These are phyloP conservation scores for Paraescarpia echinospica DNA, from an alignment of 1,140 invertebrate genomes.

Conservation along the genomic window DNA sequence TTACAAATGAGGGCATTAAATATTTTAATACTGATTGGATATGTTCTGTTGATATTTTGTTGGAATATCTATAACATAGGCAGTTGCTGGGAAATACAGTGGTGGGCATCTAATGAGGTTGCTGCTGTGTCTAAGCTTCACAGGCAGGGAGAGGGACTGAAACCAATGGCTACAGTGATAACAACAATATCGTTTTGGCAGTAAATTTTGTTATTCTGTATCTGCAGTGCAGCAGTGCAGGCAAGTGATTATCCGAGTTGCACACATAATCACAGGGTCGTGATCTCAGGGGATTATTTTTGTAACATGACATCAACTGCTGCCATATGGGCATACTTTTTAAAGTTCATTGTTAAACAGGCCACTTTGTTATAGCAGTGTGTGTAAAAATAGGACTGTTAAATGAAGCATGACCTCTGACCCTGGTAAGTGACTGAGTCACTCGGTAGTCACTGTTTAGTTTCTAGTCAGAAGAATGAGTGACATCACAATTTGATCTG, in stretches of 20 bases:
- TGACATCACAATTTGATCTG: not conserved
- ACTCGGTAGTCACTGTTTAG: not conserved
- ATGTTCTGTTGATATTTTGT: not conserved
- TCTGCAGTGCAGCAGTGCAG: not conserved
- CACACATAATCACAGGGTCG: not conserved
- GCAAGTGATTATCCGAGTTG: not conserved
- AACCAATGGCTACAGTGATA: not conserved
- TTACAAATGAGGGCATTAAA: not conserved
- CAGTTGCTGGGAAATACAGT: too few species aligned
- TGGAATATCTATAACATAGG: too few species aligned
- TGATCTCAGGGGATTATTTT: too few species aligned
- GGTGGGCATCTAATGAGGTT: too few species aligned
- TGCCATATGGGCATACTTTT: not conserved
- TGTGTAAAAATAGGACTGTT: not conserved
- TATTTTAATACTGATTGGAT: not conserved
- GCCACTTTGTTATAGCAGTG: not conserved
- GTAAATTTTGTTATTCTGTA: not conserved
- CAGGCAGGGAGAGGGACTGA: not conserved
- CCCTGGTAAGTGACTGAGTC: not conserved
- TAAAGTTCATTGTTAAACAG: not conserved
- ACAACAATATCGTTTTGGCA: not conserved
- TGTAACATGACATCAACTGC: not conserved
- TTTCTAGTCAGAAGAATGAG: not conserved
- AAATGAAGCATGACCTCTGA: not conserved
- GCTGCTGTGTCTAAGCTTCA: too few species aligned